Evolutionary conservation across 1,140 invertebrate genomes (phyloP), one percentile per base, ranked within the genome.

Genomic region (Saxidomus purpurata): DNA sequence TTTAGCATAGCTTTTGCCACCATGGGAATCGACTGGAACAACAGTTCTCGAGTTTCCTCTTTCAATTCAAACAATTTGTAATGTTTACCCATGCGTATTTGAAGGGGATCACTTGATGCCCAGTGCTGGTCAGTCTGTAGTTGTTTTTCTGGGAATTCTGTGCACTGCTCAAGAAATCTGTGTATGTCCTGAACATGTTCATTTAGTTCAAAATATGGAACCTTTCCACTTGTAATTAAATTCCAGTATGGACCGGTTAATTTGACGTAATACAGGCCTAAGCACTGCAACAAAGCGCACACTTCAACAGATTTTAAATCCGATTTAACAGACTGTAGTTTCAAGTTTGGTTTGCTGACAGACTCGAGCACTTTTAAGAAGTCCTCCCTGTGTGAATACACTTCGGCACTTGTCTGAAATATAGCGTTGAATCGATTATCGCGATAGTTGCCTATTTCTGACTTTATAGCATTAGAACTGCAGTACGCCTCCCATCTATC

Each of bases 181-280:
- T 80, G 4, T 9, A 91, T 61, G 1, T 80, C 34, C 13, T 43
- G 25, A 8, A 91, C 40, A 63, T 89, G 61, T 63, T n/a, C 0
- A 43, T 79, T 61, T 0, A 90, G 43, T 40, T 88, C 52, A 11
- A 85, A 61, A 40, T 88, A 90, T 31, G 90, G 34, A 6, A 89
- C 82, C 34, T 88, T 47, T 0, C 84, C 67, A 52, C 15, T 77
- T 2, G 90, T 74, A 17, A 89, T 28, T 8, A 90, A n/a, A 36
- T 87, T 90, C 89, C 85, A 87, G 38, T 87, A 90, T 28, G 80
- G 80, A 19, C 90, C 86, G 28, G 86, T 85, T 0, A 89, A 8
- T 47, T 90, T 84, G 0, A 90, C 8, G 43, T 83, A 90, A 43
- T 83, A 67, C 25, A 87, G 38, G 36, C 85, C 80, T 25, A 90